phyloP scores from a whole-genome alignment of 1,140 invertebrate genomes.

The Piezodorus guildinii region DNA sequence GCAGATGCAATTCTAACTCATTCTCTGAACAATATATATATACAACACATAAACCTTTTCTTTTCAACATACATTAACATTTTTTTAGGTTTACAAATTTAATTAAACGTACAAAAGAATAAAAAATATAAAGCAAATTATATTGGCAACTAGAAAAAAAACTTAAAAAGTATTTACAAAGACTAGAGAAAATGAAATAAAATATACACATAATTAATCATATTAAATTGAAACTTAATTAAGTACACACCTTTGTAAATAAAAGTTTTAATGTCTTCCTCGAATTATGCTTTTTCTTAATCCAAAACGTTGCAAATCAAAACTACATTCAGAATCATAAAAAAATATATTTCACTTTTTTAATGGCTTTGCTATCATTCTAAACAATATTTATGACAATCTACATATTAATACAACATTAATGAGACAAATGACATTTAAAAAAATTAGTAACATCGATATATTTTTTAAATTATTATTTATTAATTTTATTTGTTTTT shows the following conservation, averaged over 20 bases:
- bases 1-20: constrained; percentile 18
- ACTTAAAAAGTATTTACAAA: constrained; percentile 17
- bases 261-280: constrained; percentile 5
- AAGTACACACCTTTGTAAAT: constrained; percentile 14
- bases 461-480: neutral
- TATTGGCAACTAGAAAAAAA: constrained; percentile 10
- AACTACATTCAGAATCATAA: constrained; percentile 6
- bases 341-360: constrained; percentile 3
- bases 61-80: no score
- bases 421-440: constrained; percentile 3
- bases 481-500: no score
- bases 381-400: neutral
- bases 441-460: constrained; percentile 6
- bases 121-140: constrained; percentile 15
- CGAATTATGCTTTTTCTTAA: constrained; percentile 8
- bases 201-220: neutral
- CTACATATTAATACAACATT: neutral
- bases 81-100: constrained; percentile 7
- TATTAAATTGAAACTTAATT: constrained; percentile 12
- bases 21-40: constrained; percentile 5
- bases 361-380: no score
- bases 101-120: constrained; percentile 17
- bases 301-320: constrained; percentile 10
- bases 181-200: constrained; percentile 17
- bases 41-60: constrained; percentile 6